These are phyloP conservation scores for Alfaro cultratus DNA, from an alignment of 2,797 vertebrate genomes.

Conservation along the genomic window DNA sequence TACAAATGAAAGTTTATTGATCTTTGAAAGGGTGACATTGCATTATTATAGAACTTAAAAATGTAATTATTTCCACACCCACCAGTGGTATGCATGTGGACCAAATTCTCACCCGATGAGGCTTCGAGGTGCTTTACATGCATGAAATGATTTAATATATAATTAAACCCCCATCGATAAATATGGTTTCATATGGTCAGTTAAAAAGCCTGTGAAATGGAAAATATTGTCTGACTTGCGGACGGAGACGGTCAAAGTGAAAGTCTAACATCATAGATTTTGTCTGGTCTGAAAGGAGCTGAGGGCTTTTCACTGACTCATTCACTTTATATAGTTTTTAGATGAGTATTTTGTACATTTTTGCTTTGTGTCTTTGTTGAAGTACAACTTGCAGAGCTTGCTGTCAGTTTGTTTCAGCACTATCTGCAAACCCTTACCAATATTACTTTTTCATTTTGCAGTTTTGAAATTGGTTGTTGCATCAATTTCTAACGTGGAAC, in stretches of 20 bases:
- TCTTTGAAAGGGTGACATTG: too few relatives aligned
- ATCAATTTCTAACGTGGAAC: background rate
- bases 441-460: background rate
- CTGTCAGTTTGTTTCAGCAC: background rate
- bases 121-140: constrained; percentile 16
- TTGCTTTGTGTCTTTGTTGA: background rate
- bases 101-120: background rate
- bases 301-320: constrained; percentile 4
- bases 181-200: background rate
- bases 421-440: background rate
- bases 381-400: background rate
- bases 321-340: background rate
- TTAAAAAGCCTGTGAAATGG: constrained; percentile 19
- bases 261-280: constrained; percentile 11
- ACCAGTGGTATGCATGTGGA: background rate
- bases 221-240: constrained; percentile 21
- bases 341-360: background rate
- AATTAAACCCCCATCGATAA: constrained; percentile 12
- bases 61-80: background rate
- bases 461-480: background rate
- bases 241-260: constrained; percentile 31
- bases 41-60: too few relatives aligned
- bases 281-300: background rate
- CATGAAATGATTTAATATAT: constrained; percentile 18
- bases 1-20: too few relatives aligned